phyloP scores from a whole-genome alignment of 2,797 vertebrate genomes.

The Falco peregrinus region DNA sequence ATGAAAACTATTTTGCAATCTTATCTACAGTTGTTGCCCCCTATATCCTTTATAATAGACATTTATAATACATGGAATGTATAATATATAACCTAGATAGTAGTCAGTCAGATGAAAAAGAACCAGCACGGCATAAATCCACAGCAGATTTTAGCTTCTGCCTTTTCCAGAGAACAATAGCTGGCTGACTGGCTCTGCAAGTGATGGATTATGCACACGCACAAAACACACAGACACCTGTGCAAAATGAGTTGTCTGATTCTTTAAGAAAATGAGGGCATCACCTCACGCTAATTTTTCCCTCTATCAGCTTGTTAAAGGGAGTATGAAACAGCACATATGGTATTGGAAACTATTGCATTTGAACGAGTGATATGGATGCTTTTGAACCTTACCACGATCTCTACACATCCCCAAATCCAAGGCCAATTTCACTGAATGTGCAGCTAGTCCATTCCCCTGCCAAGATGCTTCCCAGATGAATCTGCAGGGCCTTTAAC shows the following conservation, averaged over 20 bases:
- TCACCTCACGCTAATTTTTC: neutral
- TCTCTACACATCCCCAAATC: neutral
- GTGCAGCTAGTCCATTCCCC: neutral
- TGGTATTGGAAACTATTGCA: neutral
- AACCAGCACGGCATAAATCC: neutral
- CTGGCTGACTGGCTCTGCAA: neutral
- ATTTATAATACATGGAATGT: neutral
- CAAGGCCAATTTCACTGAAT: neutral
- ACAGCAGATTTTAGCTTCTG: constrained; percentile 19
- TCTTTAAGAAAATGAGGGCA: neutral
- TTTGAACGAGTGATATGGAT: constrained; percentile 1
- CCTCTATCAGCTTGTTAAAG: constrained; percentile 6
- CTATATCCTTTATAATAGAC: neutral
- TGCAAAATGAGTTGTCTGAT: neutral
- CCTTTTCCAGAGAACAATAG: neutral
- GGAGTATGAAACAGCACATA: neutral
- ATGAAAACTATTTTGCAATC: neutral
- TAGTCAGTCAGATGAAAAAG: neutral
- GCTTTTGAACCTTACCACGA: neutral
- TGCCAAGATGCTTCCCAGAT: neutral
- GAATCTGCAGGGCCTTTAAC: constrained; percentile 31
- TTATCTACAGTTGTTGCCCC: neutral
- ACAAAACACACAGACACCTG: neutral
- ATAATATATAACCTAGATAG: neutral
- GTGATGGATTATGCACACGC: neutral